These are phyloP conservation scores for Holacanthus passer DNA, from an alignment of 2,113 vertebrate species.

Conservation along the genomic window DNA sequence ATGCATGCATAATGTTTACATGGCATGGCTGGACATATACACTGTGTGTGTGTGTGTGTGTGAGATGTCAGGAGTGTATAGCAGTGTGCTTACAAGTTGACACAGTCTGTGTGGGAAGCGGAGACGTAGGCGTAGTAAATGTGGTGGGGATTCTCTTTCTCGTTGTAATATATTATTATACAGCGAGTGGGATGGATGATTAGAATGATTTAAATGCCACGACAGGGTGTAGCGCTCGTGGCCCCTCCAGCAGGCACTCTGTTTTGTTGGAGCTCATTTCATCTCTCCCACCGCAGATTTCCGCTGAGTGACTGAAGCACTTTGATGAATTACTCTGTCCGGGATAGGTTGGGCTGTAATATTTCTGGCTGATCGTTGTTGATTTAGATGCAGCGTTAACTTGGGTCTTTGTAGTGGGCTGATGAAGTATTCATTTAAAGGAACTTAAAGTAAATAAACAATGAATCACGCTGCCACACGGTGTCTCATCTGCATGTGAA, in stretches of 20 bases:
- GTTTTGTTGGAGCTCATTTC: constrained; percentile 48
- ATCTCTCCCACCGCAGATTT: constrained; percentile 39
- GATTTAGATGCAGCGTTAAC: constrained; percentile 50
- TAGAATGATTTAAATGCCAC: constrained; percentile 72
- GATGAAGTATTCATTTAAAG: constrained; percentile 57
- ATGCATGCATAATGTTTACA: constrained; percentile 20
- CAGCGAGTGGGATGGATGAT: constrained; percentile 73
- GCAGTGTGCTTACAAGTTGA: constrained; percentile 54
- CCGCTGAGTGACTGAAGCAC: constrained; percentile 16
- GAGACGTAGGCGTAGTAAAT: constrained; percentile 56
- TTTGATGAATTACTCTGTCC: constrained; percentile 62
- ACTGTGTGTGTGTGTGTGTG: not conserved
- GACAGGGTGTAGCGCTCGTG: constrained; percentile 46
- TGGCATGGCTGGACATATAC: not conserved
- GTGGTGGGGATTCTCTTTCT: constrained; percentile 47
- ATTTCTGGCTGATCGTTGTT: constrained; percentile 33
- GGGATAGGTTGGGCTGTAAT: constrained; percentile 36
- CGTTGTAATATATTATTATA: constrained; percentile 65
- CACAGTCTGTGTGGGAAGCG: constrained; percentile 46
- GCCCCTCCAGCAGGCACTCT: constrained; percentile 42
- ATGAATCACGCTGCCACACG: constrained; percentile 32
- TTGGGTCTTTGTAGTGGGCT: not conserved
- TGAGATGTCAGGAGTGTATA: not conserved
- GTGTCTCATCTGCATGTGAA: constrained; percentile 38
- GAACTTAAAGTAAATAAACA: constrained; percentile 46